Evolutionary conservation across 2,888 invertebrate genomes (phyloP), one percentile per base, ranked within the genome.

Genomic region (Drosophila leonis): DNA sequence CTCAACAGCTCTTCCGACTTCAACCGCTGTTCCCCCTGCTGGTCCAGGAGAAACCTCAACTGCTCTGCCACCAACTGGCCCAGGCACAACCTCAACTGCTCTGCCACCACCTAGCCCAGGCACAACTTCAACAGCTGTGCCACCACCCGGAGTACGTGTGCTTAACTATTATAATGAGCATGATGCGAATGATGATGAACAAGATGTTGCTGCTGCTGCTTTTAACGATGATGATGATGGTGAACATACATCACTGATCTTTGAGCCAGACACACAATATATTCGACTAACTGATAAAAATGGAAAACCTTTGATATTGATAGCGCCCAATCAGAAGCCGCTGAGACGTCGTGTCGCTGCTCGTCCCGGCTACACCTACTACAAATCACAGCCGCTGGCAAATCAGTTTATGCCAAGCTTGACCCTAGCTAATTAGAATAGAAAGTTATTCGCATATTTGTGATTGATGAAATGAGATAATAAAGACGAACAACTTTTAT

Each of bases 221-320:
- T 2, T 35, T n/a, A 24, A 37, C 10, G 24, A 15, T 4, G 20
- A 59, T 10, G 52, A 44, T 31, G 35, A 60, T n/a, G 39, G 20
- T 4, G n/a, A 56, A 10, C 46, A 29, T 7, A 27, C 37, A 2
- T 55, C 29, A 0, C 27, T 59, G 12, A 15, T 44, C 5, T 13
- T 63, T 2, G 48, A 18, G 39, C 69, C 75, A 0, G 20, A 55
- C 27, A 12, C 60, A 6, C 75, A 77, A 27, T 75, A 54, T 27
- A 75, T 77, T 0, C 31, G 49, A 4, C 24, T 77, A 15, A 70
- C 60, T 27, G 80, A 75, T 31, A 57, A 63, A 5, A 52, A 64
- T 20, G 77, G 77, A n/a, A 15, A 39, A 6, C 79, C 70, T 10
- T 31, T 70, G 29, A 29, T 77, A 62, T 27, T 75, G 12, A 20